Conservation (phyloP, 2,797 vertebrate genomes). For the Aldrovandia affinis region DNA sequence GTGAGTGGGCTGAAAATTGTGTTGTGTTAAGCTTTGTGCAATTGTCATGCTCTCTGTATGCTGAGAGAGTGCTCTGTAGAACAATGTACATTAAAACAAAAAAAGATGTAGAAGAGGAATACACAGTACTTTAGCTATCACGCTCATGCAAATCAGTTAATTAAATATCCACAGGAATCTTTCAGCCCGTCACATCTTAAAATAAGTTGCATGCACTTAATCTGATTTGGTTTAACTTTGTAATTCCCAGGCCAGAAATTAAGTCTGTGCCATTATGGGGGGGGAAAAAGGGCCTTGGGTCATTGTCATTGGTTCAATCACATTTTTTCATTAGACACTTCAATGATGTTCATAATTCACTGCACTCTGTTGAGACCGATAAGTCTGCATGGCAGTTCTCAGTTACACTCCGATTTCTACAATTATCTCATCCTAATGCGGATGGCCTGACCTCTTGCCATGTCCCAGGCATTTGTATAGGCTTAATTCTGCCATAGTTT, state of each 20-base stretch:
- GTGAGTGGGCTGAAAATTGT: not conserved
- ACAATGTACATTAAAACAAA: not conserved
- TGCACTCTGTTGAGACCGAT: not conserved
- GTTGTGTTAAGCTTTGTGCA: not conserved
- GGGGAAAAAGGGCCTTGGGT: not conserved
- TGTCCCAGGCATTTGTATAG: not conserved
- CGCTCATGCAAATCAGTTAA: not conserved
- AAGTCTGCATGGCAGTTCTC: not conserved
- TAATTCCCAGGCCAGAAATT: not conserved
- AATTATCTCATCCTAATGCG: not conserved
- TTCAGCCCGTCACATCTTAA: not conserved
- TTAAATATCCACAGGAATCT: not conserved
- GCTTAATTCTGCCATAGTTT: not conserved
- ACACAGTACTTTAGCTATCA: not conserved
- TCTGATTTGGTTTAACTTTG: slow-evolving; percentile 10
- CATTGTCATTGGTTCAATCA: slow-evolving; percentile 10
- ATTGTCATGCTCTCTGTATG: not conserved
- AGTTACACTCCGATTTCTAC: not conserved
- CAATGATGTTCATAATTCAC: slow-evolving; percentile 1
- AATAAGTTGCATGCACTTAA: not conserved
- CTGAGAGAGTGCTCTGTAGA: not conserved
- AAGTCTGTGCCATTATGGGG: not conserved
- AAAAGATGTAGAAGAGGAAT: not conserved
- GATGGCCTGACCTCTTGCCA: not conserved
- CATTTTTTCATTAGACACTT: slow-evolving; percentile 7